Evolutionary conservation across 2,888 invertebrate genomes (phyloP).

Genomic region (Drosophila falleni): DNA sequence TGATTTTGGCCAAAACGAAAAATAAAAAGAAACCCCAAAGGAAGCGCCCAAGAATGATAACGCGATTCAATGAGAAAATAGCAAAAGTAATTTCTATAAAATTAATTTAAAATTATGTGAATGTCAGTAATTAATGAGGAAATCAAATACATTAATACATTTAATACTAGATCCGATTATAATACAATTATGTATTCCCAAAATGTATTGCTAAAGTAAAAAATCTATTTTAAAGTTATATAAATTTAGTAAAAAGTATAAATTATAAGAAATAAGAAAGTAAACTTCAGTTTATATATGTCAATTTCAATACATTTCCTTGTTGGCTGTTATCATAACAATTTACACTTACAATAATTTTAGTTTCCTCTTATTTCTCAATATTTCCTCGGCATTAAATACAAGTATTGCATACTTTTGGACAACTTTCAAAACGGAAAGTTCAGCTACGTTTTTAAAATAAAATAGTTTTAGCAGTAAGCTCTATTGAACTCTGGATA

Average conservation of each 20-base stretch:
- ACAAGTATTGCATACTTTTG: background rate
- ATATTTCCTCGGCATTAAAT: constrained; percentile 5
- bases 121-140: background rate
- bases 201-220: too few species aligned
- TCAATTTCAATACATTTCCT: too few species aligned
- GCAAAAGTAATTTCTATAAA: constrained; percentile 3
- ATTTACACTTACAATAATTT: background rate
- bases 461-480: constrained; percentile 16
- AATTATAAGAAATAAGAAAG: too few species aligned
- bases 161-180: too few species aligned
- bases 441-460: constrained; percentile 1
- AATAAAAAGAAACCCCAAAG: background rate
- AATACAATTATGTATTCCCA: too few species aligned
- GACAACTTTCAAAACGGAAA: constrained; percentile 2
- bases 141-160: background rate
- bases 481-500: background rate
- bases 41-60: constrained; percentile 11
- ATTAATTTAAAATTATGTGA: constrained; percentile 15
- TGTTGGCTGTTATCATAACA: background rate
- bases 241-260: background rate
- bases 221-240: too few species aligned
- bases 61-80: constrained; percentile 1
- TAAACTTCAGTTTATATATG: too few species aligned
- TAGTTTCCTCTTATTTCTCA: background rate
- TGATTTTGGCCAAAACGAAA: constrained; percentile 5